phyloP scores from a whole-genome alignment of 2,113 vertebrate genomes.

The Carlito syrichta region DNA sequence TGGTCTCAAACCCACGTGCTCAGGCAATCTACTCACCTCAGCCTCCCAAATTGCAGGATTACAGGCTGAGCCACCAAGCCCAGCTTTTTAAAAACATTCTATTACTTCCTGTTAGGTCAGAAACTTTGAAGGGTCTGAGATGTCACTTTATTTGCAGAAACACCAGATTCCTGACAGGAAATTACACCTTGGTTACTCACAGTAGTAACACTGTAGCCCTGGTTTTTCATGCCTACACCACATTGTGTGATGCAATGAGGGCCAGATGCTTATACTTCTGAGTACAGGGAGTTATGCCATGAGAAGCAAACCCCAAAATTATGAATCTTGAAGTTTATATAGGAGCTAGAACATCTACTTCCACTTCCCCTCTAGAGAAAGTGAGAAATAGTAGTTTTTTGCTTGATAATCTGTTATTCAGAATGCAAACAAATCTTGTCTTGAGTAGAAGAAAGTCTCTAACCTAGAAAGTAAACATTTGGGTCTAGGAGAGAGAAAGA shows the following conservation, averaged over 20 bases:
- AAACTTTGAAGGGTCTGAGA: background rate
- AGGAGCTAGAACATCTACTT: background rate
- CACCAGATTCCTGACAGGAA: background rate
- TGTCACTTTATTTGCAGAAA: background rate
- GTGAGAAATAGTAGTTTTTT: background rate
- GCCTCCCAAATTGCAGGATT: too few species aligned
- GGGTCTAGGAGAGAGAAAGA: background rate
- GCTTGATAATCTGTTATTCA: background rate
- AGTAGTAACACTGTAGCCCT: background rate
- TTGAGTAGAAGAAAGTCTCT: background rate
- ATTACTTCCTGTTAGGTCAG: background rate
- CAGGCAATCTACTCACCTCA: too few species aligned
- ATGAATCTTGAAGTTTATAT: background rate
- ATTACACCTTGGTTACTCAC: background rate
- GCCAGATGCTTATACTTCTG: background rate
- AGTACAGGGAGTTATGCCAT: fast-evolving
- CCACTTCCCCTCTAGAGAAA: background rate
- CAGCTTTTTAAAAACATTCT: conserved; percentile 2
- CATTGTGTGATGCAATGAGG: background rate
- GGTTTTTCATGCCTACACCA: background rate
- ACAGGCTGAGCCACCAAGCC: too few species aligned
- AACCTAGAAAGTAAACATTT: background rate
- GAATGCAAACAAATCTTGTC: background rate
- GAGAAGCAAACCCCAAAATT: background rate
- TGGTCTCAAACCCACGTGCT: too few species aligned